Base-by-base conservation (phyloP, 1,140 invertebrate genomes). In the Drosophila nasuta region DNA sequence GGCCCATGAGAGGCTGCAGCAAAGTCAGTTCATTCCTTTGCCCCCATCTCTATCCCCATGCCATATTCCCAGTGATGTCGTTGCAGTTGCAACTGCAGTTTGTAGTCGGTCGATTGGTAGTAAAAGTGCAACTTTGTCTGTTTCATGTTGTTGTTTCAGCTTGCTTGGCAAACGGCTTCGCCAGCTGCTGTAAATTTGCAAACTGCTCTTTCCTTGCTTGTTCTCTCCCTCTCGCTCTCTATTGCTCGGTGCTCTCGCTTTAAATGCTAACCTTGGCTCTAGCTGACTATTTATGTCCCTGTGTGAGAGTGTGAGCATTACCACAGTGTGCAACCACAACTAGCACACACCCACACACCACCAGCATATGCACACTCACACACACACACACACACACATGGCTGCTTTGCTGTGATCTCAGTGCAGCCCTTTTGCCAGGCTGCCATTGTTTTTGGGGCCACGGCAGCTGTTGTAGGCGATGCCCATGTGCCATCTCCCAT, bases 101-200 rank as follows among this genome's bases (percentile, higher is more conserved):
- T 57, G 54, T 57, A 57, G 54, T 57, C 35, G 35, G n/a, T 57
- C 54, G 54, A 57, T 57, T 72, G 82, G 56, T 52, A 79, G 82
- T 86, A 86, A 86, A 86, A 86, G 79, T 88, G 82, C 83, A 86
- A 86, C 82, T 86, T 88, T 86, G 83, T 86, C 71, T 62, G 75
- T 51, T 25, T 41, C 17, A 41, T 68, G 54, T 43, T 57, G 65
- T 48, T 58, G 64, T 48, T 48, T 3, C 25, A 25, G 57, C 49
- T 25, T 48, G 33, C 54, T 5, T 25, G 28, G 38, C 52, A 38
- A 43, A 6, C 13, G 45, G 20, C n/a, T 17, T 17, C 51, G 51
- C 38, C 75, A 74, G 75, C 73, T 79, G 77, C 60, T 76, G 73
- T 63, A 72, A 66, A 76, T 79, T 71, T 52, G 57, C 43, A 54